Conservation (phyloP, 1,140 invertebrate species). For the Tigriopus japonicus region DNA sequence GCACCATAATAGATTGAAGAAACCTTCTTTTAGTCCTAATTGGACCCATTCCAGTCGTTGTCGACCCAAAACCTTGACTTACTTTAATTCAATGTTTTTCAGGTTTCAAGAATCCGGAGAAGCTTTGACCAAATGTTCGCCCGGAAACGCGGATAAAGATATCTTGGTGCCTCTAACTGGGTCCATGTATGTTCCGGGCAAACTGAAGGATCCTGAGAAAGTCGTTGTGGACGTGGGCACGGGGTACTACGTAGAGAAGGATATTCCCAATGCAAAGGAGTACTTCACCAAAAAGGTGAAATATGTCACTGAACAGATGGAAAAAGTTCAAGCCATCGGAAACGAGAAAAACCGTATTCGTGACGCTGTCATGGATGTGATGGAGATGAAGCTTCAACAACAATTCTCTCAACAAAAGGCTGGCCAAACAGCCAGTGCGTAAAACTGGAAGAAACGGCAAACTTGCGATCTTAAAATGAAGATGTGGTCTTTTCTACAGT, state of each 20-base stretch:
- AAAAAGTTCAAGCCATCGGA: constrained; percentile 67
- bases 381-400: constrained; percentile 10
- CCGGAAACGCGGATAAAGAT: constrained; percentile 49
- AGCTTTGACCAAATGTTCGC: constrained; percentile 34
- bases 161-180: constrained; percentile 77
- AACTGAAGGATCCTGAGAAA: constrained; percentile 53
- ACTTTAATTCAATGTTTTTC: background rate
- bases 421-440: too few relatives aligned
- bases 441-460: too few relatives aligned
- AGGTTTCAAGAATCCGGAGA: constrained; percentile 16
- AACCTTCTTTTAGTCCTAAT: background rate
- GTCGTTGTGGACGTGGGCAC: constrained; percentile 85
- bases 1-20: too few relatives aligned
- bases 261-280: constrained; percentile 56
- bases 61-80: background rate
- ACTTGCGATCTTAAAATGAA: too few relatives aligned
- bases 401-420: constrained; percentile 10
- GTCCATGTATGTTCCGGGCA: constrained; percentile 85
- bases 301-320: constrained; percentile 81
- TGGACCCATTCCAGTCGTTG: background rate
- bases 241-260: constrained; percentile 82
- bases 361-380: constrained; percentile 15
- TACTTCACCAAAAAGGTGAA: constrained; percentile 79
- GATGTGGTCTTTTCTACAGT: too few relatives aligned
- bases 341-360: constrained; percentile 66